A percentile compares a stretch with the other conserved stretches of the same genome.
Conservation (phyloP, 2,888 invertebrate species). For the Bugula neritina region DNA sequence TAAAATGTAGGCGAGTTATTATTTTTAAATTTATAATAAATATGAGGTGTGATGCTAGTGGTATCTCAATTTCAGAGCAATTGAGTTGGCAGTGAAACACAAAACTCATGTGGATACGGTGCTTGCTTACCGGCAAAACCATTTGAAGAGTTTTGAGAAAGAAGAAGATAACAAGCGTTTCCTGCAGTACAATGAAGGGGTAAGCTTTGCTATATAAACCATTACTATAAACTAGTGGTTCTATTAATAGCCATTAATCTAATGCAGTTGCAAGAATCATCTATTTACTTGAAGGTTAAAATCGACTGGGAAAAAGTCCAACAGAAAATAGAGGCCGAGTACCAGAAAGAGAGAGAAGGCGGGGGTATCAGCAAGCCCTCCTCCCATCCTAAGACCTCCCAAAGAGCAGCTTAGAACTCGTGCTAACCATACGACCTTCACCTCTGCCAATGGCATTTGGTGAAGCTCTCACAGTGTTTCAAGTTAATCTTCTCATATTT, state of each 20-base stretch:
- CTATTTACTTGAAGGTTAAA: slow-evolving; percentile 51
- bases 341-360: slow-evolving; percentile 45
- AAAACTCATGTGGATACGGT: slow-evolving; percentile 69
- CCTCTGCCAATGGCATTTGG: no score
- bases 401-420: no score
- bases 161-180: slow-evolving; percentile 54
- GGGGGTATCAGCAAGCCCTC: not conserved
- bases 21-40: no score
- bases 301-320: slow-evolving; percentile 56
- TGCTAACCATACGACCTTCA: no score
- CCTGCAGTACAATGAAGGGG: slow-evolving; percentile 50
- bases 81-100: slow-evolving; percentile 69
- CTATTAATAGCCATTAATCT: no score
- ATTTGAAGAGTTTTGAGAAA: slow-evolving; percentile 58
- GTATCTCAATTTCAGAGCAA: slow-evolving; percentile 58
- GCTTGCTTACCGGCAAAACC: slow-evolving; percentile 63
- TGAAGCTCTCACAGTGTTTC: no score
- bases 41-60: no score
- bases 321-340: slow-evolving; percentile 53
- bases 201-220: no score
- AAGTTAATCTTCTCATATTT: no score
- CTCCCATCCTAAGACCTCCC: not conserved
- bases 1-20: no score
- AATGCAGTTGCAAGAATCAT: no score
- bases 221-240: no score